Base-by-base conservation (phyloP, 2,797 vertebrate species). In the Natrix natrix region DNA sequence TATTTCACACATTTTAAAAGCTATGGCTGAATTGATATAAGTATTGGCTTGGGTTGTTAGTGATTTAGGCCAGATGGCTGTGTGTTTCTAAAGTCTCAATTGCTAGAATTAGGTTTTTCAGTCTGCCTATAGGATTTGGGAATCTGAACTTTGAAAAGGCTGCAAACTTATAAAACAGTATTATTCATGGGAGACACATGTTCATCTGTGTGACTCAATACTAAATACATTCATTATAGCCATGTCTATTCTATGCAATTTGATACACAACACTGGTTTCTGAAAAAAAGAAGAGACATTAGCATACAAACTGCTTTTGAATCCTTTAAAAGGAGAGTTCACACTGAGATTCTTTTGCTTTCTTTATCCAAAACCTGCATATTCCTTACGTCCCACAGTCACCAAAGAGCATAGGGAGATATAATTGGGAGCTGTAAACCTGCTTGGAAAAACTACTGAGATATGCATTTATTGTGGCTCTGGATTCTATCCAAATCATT, bases 151-250 rank as follows among this genome's bases (percentile, higher is more conserved):
- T 93, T 96, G 97, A 98, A 98, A 97, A 96, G 97, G 96, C 97
- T 96, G 97, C 96, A 97, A 97, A 98, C 97, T 98, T 98, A 97
- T 98, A 97, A 98, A 98, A 97, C 97, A 97, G 97, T 96, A 98
- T 98, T 98, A 98, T 98, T 98, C 98, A 98, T 98, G 97, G 97
- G 98, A 97, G 97, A 97, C 97, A 97, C 97, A 98, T 98, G 98
- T 98, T 98, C 97, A 97, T 98, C 97, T 95, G 98, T 97, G 96
- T 99, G 99, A 99, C 98, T 98, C 97, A 98, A 96, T 97, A 97
- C 98, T 98, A 98, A 98, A 98, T 97, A 98, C 98, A 98, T 99
- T 99, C 98, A 98, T 99, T 98, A 98, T 97, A 98, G 98, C 96
- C 98, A 97, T 98, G 98, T 98, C 97, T 97, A 98, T 98, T 99